Base-by-base conservation (phyloP, 2,797 vertebrate species). In the Phataginus tetradactyla region DNA sequence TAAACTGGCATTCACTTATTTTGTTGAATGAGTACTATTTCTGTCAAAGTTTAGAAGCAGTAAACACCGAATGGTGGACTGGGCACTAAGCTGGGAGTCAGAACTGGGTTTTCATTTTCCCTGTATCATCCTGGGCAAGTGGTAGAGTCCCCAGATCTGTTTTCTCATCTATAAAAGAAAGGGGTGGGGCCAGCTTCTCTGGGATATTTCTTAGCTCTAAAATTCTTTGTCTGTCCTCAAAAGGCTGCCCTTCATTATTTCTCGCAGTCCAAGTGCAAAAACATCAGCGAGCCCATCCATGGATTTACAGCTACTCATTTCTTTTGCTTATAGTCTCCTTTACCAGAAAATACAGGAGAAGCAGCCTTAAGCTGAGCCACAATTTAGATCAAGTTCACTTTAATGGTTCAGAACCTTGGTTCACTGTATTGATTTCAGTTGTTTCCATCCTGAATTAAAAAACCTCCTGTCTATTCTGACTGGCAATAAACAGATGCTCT, bases 161-260 rank as follows among this genome's bases (percentile, higher is more conserved):
- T 84, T 86, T 83, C 63, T 90, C 57, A 68, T 53, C 77, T 93
- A 81, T 34, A 80, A 71, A 88, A 66, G 25, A 69, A 66, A 90
- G 45, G 9, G 23, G 37, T 1, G 78, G 23, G 37, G 69, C 29
- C 59, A 86, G 51, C 51, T 91, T 93, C 57, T 95, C 34, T 29
- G 78, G 78, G 37, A 37, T 77, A 49, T 91, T 75, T 86, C n/a
- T 27, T 79, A 68, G 68, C n/a, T 74, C 53, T 87, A 55, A 83
- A 97, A 78, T 93, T 95, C 59, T 79, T 49, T 72, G 21, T n/a
- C 57, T 66, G 25, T 12, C 20, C 17, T 69, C 42, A 29, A 59
- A 92, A 86, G 61, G 20, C 7, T 91, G 7, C 4, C 49, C n/a
- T 32, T 27, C 29, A 45, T 71, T 80, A 45, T 21, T 23, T 71